Percentiles rank a stretch among this genome's conserved stretches.
Evolutionary conservation across 2,113 vertebrate species (phyloP).

Genomic region (Aspiorhynchus laticeps): DNA sequence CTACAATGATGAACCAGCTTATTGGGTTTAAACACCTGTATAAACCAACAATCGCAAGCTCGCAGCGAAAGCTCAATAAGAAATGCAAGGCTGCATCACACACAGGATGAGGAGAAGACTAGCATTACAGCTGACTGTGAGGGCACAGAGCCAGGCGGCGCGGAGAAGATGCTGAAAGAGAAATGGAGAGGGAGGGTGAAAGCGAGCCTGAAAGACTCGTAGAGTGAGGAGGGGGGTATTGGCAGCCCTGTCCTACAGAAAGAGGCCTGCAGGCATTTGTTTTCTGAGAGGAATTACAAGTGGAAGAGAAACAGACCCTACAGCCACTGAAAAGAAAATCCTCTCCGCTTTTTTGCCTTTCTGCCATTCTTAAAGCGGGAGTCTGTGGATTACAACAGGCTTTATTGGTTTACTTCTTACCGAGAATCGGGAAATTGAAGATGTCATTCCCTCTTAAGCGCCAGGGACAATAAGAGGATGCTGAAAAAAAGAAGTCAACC

Average conservation of each 20-base stretch:
- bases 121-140: constrained; percentile 27
- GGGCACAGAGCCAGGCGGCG: constrained; percentile 17
- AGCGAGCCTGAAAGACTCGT: constrained; percentile 3
- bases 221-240: not conserved
- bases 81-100: constrained; percentile 21
- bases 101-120: constrained; percentile 38
- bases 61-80: constrained; percentile 29
- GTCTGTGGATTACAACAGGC: constrained; percentile 32
- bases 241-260: constrained; percentile 16
- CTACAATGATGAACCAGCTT: not conserved
- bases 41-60: not conserved
- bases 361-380: not conserved
- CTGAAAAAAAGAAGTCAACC: constrained; percentile 10
- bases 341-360: constrained; percentile 9
- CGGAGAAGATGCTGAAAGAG: constrained; percentile 5
- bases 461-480: constrained; percentile 4
- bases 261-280: constrained; percentile 33
- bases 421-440: constrained; percentile 23
- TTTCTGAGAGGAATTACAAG: constrained; percentile 51
- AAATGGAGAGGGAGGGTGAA: constrained; percentile 11
- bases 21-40: constrained; percentile 30
- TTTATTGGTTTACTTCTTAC: constrained; percentile 17
- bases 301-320: constrained; percentile 41
- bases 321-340: constrained; percentile 33
- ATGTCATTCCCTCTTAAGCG: not conserved